Evolutionary conservation across 1,140 invertebrate genomes (phyloP).

Genomic region (Listronotus oregonensis): DNA sequence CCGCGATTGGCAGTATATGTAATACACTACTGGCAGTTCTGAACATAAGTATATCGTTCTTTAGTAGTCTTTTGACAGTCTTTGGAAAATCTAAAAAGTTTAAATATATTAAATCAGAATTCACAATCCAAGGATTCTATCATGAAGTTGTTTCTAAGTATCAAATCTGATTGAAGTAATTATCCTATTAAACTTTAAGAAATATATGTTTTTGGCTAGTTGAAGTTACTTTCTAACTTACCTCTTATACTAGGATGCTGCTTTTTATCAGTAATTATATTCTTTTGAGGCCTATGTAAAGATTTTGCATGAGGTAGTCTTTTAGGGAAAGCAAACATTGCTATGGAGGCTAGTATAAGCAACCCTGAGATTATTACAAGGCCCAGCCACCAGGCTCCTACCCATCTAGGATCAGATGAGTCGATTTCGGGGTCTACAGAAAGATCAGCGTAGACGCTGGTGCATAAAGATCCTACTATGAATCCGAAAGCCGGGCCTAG

Average conservation of each 20-base stretch:
- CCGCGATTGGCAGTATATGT: constrained; percentile 87
- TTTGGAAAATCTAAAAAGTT: constrained; percentile 77
- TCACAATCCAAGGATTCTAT: too few relatives aligned
- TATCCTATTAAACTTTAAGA: too few relatives aligned
- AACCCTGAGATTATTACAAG: constrained; percentile 79
- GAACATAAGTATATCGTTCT: constrained; percentile 89
- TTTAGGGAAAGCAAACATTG: constrained; percentile 89
- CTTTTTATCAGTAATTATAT: constrained; percentile 55
- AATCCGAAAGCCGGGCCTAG: constrained; percentile 90
- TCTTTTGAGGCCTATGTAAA: constrained; percentile 49
- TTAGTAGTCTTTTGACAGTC: constrained; percentile 82
- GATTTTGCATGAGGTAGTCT: constrained; percentile 62
- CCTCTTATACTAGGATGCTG: constrained; percentile 66
- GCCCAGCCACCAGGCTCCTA: constrained; percentile 89
- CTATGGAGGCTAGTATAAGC: constrained; percentile 76
- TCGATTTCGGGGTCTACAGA: constrained; percentile 74
- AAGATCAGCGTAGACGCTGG: constrained; percentile 83
- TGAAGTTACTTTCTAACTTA: constrained; percentile 14
- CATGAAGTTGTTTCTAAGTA: too few relatives aligned
- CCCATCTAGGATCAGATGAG: constrained; percentile 86
- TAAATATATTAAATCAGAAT: too few relatives aligned
- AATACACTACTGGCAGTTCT: constrained; percentile 86
- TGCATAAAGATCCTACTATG: constrained; percentile 88
- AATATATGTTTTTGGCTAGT: too few relatives aligned
- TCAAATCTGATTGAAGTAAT: too few relatives aligned